phyloP scores from a whole-genome alignment of 2,888 invertebrate species.

The Aspidiotus rigidus region DNA sequence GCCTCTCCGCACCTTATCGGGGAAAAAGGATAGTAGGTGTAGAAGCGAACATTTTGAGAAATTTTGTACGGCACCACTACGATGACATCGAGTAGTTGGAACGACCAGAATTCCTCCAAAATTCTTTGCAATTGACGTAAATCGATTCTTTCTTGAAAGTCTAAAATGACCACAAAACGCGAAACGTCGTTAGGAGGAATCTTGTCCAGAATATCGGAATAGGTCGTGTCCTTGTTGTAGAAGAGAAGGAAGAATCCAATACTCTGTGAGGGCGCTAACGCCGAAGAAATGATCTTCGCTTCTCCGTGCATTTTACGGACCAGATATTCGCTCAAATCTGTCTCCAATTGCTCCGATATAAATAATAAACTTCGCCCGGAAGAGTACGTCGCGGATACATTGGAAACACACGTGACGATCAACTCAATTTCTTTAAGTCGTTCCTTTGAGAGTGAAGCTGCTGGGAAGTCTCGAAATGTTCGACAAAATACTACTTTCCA shows the following conservation, averaged over 20 bases:
- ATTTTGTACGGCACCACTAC: slow-evolving; percentile 37
- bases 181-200: slow-evolving; percentile 24
- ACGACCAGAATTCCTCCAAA: slow-evolving; percentile 39
- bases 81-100: slow-evolving; percentile 39
- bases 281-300: slow-evolving; percentile 22
- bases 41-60: slow-evolving; percentile 36
- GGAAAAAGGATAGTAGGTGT: slow-evolving; percentile 35
- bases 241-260: slow-evolving; percentile 25
- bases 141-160: slow-evolving; percentile 31
- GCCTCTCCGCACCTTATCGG: slow-evolving; percentile 33
- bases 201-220: slow-evolving; percentile 21
- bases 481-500: too few species aligned
- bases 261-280: slow-evolving; percentile 3
- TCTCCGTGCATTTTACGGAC: neutral
- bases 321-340: slow-evolving; percentile 21
- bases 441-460: neutral
- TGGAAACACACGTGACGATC: slow-evolving; percentile 19
- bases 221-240: slow-evolving; percentile 5
- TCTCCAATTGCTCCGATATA: slow-evolving; percentile 19
- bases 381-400: slow-evolving; percentile 14
- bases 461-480: too few species aligned
- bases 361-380: slow-evolving; percentile 25
- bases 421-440: slow-evolving; percentile 18
- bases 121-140: slow-evolving; percentile 35
- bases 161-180: slow-evolving; percentile 22